Evolutionary conservation across 1,140 invertebrate species (phyloP).

Genomic region (Trachymyrmex septentrionalis): DNA sequence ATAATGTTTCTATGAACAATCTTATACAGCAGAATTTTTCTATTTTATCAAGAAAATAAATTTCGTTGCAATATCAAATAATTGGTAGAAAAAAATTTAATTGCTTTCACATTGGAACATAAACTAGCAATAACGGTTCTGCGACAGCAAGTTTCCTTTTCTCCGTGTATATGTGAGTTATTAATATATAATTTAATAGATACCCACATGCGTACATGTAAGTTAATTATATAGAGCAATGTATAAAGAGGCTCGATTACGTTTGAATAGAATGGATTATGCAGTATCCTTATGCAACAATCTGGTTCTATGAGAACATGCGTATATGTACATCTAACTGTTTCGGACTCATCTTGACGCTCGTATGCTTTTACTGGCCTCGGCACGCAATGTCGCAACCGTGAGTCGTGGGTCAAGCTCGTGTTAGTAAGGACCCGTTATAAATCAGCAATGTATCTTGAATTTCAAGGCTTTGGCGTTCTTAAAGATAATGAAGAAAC

Average conservation of each 20-base stretch:
- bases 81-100: neutral
- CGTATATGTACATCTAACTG: conserved; percentile 27
- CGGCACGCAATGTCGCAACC: conserved; percentile 26
- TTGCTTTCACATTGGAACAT: neutral
- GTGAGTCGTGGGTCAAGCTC: neutral
- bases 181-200: conserved; percentile 21
- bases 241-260: neutral
- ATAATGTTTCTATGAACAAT: neutral
- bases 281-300: conserved; percentile 10
- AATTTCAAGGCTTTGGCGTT: conserved; percentile 9
- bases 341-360: conserved; percentile 18
- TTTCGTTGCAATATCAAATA: neutral
- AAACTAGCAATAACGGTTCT: neutral
- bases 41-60: neutral
- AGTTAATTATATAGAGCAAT: conserved; percentile 1
- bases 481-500: conserved; percentile 6
- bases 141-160: neutral
- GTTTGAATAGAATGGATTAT: conserved; percentile 6
- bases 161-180: neutral
- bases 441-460: conserved; percentile 55
- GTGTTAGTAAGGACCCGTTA: conserved; percentile 35
- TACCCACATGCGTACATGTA: neutral
- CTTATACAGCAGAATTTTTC: neutral
- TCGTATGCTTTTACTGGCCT: conserved; percentile 4
- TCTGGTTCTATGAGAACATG: conserved; percentile 9